Evolutionary conservation across 2,888 invertebrate species (phyloP).

Genomic region (Eremobia ochroleuca): DNA sequence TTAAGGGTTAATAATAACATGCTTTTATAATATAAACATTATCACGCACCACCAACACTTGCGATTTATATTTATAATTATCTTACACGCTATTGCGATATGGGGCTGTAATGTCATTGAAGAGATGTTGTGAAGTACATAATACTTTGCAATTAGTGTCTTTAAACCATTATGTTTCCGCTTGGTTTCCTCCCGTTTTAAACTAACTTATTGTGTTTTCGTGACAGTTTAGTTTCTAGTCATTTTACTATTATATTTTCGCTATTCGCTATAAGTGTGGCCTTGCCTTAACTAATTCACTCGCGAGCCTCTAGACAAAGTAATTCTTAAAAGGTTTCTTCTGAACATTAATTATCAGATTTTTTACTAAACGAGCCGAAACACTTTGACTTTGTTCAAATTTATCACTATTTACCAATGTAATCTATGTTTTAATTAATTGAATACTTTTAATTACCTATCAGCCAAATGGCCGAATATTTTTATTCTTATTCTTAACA

Average conservation of each 20-base stretch:
- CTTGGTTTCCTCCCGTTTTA: neutral
- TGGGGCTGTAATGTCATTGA: neutral
- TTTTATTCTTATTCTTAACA: too few species aligned
- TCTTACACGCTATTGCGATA: too few species aligned
- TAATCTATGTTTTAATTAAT: conserved; percentile 45
- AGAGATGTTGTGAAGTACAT: neutral
- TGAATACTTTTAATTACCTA: conserved; percentile 37
- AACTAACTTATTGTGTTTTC: neutral
- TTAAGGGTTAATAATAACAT: too few species aligned
- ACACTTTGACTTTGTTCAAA: conserved; percentile 52
- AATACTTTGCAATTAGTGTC: neutral
- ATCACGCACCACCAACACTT: neutral
- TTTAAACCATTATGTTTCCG: too few species aligned
- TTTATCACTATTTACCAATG: conserved; percentile 37
- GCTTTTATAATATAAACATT: neutral
- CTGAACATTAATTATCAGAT: conserved; percentile 59
- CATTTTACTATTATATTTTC: neutral
- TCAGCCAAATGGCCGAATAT: too few species aligned
- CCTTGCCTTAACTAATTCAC: conserved; percentile 48
- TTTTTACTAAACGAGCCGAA: conserved; percentile 59
- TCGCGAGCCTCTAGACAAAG: conserved; percentile 57
- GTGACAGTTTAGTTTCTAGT: neutral
- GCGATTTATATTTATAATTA: neutral
- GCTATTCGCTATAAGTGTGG: conserved; percentile 27
- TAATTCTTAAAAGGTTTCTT: conserved; percentile 69